Evolutionary conservation across 1,140 invertebrate species (phyloP), one percentile per base, ranked within the genome.

Genomic region (Battus philenor): DNA sequence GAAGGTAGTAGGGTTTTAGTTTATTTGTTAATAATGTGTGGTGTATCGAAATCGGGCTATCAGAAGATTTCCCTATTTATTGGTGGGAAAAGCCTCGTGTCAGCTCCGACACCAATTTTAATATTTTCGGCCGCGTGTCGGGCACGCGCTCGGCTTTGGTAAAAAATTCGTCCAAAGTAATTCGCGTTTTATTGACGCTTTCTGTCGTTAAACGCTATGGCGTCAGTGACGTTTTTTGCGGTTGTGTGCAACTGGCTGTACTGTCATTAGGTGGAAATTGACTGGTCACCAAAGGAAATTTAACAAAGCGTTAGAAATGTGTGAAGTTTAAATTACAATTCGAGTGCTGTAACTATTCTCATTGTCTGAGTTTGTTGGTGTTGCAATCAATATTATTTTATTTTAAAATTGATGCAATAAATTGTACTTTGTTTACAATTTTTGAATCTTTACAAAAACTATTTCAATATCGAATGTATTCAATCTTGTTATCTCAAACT

Each of bases 31-130:
- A n/a, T 1, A 7, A 7, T 5, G 11, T 38, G 13, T 45, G 30
- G 54, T 54, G 54, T 22, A 33, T 43, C 47, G 39, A 32, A 64
- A 66, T 65, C 74, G 66, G 72, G 66, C 53, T 78, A 69, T 60
- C 59, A 71, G 55, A 56, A 63, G 59, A 75, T 64, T 73, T 74
- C 63, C 74, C 73, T 80, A 80, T 84, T 84, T 84, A 84, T 84
- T 75, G 76, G 80, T 82, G 80, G 78, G 81, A 80, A 80, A 76
- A 60, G 75, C 64, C 81, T 70, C 81, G 81, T 85, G 81, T 85
- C 78, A 77, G 59, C 49, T 79, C 76, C 82, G 77, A 85, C 81
- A 85, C 81, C 71, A 82, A 77, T 81, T 85, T 82, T 85, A 85
- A 85, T 85, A 85, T 82, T 82, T 79, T 68, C 46, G 38, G 61